Evolutionary conservation across 2,797 vertebrate species (phyloP).

Genomic region (Poeciliopsis presidionis): DNA sequence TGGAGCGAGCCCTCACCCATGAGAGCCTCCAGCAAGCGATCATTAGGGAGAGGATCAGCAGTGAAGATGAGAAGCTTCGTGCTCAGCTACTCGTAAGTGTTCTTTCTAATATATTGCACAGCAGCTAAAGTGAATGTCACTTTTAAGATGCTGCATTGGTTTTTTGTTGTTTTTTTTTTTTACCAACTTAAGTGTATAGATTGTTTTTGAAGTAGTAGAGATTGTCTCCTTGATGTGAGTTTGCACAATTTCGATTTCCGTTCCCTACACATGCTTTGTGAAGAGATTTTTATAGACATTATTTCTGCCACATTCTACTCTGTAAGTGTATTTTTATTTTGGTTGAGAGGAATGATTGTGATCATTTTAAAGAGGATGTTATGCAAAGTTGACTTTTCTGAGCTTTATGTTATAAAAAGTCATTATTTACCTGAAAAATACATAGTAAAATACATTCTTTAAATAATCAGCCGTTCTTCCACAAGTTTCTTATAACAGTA

Average conservation of each 20-base stretch:
- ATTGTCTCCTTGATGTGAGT: background rate
- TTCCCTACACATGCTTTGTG: background rate
- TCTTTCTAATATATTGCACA: background rate
- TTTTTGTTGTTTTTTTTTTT: background rate
- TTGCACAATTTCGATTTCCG: background rate
- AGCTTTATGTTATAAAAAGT: background rate
- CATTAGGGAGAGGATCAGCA: slow-evolving; percentile 83
- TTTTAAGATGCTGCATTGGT: background rate
- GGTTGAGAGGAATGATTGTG: background rate
- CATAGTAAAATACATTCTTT: too few relatives aligned
- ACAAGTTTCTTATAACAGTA: background rate
- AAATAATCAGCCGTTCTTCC: background rate
- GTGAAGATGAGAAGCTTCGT: slow-evolving; percentile 86
- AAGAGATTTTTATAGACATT: background rate
- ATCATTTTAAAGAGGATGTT: background rate
- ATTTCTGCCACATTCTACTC: background rate
- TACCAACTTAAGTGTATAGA: background rate
- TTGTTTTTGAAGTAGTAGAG: background rate
- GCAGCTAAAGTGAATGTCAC: background rate
- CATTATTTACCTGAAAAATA: background rate
- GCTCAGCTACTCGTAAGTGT: slow-evolving; percentile 86
- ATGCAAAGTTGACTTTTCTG: background rate
- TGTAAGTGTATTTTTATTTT: background rate
- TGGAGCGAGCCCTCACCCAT: slow-evolving; percentile 77
- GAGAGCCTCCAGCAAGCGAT: slow-evolving; percentile 86